Evolutionary conservation across 2,888 invertebrate genomes (phyloP), one percentile per base, ranked within the genome.

Genomic region (Thera obeliscata): DNA sequence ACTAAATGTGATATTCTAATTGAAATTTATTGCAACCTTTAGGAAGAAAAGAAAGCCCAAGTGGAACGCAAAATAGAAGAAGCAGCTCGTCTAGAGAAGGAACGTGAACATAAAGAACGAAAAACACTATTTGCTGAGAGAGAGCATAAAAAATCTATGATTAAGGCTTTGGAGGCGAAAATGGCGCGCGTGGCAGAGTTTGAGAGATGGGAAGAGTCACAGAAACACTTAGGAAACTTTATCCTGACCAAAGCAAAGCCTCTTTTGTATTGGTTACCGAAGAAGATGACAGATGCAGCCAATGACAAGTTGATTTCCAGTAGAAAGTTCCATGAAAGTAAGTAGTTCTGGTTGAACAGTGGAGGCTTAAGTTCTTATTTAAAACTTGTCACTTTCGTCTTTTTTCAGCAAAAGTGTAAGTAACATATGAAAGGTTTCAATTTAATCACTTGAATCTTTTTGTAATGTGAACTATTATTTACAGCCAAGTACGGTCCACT

Each of bases 1-100:
- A 22, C 22, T 22, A 1, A 22, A 22, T 22, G 22, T 22, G 22
- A 22, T 36, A 36, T 41, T 55, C 12, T 52, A 22, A 52, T 38
- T 11, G 1, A 11, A 41, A 55, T 2, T 22, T 9, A 54, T 48
- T 59, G 9, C 43, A 22, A 38, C 1, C 66, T 72, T 50, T 78
- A 93, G 93, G 93, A 93, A 80, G 93, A 93, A 1, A 93, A 93
- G 68, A 93, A 88, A 78, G 96, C 96, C 7, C 96, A 97, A 92
- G 97, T 99, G 6, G 99, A 99, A 89, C 96, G 97, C 68, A 98
- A 98, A 87, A 95, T 99, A 69, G 99, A 99, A 84, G 97, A 98
- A 82, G 98, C 97, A 81, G 98, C 98, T 65, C 95, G 97, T 64
- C 94, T 96, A 81, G 98, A 99, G 83, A 97, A 97, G 74, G 98